Percentiles rank a stretch among this genome's conserved stretches.
Evolutionary conservation across 2,113 vertebrate species (phyloP).

Genomic region (Zosterops pallidus): DNA sequence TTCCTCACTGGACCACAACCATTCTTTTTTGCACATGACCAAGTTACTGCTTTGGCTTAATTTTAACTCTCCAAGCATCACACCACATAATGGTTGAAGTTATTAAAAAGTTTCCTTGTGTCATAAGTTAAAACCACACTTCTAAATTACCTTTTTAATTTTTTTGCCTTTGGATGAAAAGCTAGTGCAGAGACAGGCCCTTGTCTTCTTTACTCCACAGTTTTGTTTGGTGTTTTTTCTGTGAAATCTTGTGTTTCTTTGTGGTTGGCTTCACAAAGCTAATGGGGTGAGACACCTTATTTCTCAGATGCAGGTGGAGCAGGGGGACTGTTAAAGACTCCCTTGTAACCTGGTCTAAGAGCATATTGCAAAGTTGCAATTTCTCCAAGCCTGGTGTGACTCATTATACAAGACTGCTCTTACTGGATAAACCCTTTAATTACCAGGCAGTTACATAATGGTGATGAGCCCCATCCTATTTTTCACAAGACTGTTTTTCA

Average conservation of each 20-base stretch:
- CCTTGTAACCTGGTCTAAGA: not conserved
- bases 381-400: not conserved
- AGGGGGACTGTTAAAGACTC: not conserved
- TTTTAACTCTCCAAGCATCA: not conserved
- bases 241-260: not conserved
- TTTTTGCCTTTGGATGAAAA: not conserved
- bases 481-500: not conserved
- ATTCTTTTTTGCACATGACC: not conserved
- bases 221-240: not conserved
- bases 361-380: accelerated
- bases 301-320: not conserved
- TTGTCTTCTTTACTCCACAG: not conserved
- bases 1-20: not conserved
- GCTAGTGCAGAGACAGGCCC: not conserved
- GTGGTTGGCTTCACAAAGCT: not conserved
- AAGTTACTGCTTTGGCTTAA: not conserved
- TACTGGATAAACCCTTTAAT: not conserved
- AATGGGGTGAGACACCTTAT: not conserved
- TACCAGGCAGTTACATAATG: not conserved
- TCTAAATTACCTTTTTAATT: not conserved
- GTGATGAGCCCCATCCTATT: not conserved
- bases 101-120: not conserved
- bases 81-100: not conserved
- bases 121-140: not conserved
- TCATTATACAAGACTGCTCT: not conserved